Conservation (phyloP, 2,888 invertebrate genomes). For the Agonopterix heracliana region DNA sequence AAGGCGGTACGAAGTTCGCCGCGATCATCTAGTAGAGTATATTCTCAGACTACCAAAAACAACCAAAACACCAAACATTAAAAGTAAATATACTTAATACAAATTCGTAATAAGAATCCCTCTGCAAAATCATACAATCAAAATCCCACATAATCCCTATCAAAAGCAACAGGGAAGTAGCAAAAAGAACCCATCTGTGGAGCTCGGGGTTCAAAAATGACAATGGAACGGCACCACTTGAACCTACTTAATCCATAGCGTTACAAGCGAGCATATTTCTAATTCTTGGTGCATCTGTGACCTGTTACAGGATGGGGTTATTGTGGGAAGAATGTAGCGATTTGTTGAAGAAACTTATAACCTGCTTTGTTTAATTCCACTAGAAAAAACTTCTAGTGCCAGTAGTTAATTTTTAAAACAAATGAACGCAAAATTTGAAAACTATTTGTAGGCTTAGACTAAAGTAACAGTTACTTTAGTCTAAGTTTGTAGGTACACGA, state of each 20-base stretch:
- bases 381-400: no score
- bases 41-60: background rate
- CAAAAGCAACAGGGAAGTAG: constrained; percentile 15
- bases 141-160: constrained; percentile 16
- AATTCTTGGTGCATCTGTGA: constrained; percentile 23
- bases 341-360: no score
- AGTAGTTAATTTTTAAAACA: no score
- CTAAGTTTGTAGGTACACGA: no score
- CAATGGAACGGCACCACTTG: constrained; percentile 16
- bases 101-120: constrained; percentile 3
- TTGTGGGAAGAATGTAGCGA: constrained; percentile 3
- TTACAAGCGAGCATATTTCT: constrained; percentile 16
- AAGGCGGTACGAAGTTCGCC: no score
- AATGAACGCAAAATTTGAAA: no score
- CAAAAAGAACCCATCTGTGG: constrained; percentile 16
- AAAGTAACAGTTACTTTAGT: no score
- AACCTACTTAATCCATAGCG: constrained; percentile 18
- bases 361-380: no score
- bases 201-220: constrained; percentile 15
- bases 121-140: constrained; percentile 13
- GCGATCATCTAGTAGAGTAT: no score
- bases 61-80: background rate
- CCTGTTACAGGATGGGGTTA: constrained; percentile 8
- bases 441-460: no score
- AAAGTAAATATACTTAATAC: background rate